Base-by-base conservation (phyloP, 2,113 vertebrate genomes). In the Lontra canadensis region DNA sequence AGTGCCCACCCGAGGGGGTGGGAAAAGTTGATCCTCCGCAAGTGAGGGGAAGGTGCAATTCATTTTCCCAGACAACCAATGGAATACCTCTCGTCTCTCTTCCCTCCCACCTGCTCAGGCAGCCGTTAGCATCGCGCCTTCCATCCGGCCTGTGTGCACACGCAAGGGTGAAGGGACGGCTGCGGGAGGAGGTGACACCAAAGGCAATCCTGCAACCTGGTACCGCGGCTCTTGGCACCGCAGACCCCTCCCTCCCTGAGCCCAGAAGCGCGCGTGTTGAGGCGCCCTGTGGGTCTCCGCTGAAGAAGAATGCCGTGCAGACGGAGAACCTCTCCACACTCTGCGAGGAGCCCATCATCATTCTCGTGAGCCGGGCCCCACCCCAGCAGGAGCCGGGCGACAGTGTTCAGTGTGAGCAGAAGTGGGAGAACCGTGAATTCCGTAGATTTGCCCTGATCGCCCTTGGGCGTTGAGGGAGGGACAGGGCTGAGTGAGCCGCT, bases 61-160 rank as follows among this genome's bases (percentile, higher is more conserved):
- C 83, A 23, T 92, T 89, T 96, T 97, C 87, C 98, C 96, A 95
- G 95, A 69, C 98, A 97, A 95, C 98, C 98, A 98, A 98, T 97
- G 98, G 98, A 98, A 98, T 96, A 96, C 94, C 96, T 93, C 98
- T 88, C 14, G 92, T 23, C 82, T 91, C 34, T 86, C 95, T 95
- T 96, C 97, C 98, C 98, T 96, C 98, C 97, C 97, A 97, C 98
- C 92, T 61, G 97, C 93, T 85, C 73, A 17, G 21, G 97, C 82
- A 90, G 86, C 92, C 96, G 87, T 97, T 92, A 94, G 89, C 87
- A 92, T 94, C 94, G 91, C 61, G 95, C 97, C 88, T 94, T 94
- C 79, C 80, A 88, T 82, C 74, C 6, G 96, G 96, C 57, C 92
- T 36, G 29, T 34, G 76, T 39, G 88, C 65, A 71, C 80, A 20